Base-by-base conservation (phyloP, 2,113 vertebrate species). In the Calyptomena viridis region DNA sequence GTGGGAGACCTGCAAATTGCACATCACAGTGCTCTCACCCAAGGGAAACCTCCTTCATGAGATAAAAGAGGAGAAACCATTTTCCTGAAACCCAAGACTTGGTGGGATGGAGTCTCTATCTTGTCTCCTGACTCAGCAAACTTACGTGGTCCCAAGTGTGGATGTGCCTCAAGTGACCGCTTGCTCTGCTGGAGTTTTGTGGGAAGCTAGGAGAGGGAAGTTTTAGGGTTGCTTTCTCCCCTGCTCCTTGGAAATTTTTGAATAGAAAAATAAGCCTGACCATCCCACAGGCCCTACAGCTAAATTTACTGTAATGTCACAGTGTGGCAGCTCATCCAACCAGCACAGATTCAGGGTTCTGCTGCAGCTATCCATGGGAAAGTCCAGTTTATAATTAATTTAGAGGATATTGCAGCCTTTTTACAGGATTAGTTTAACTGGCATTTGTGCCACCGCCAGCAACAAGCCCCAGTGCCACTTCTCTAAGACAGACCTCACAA, bases 361-460 rank as follows among this genome's bases (percentile, higher is more conserved):
- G 72, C 72, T 74, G 56, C 5, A 1, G 81, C 44, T 42, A 10
- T 55, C 73, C 81, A 21, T 84, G 47, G 28, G 13, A 50, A 91
- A 95, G 56, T 16, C 46, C 1, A 5, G 47, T 71, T 91, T 81
- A 87, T 58, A 86, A 80, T 56, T 69, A 84, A 69, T 84, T 95
- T 77, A 78, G 69, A 89, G 81, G 90, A 75, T 91, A 63, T 87
- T 82, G 39, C 23, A 75, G 52, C 18, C 50, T 72, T 95, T 91
- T 63, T 84, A 82, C 31, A 52, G 74, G 60, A 84, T 93, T 91
- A 55, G 16, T 77, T 74, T 44, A 80, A 66, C 63, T 46, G 73
- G 55, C 69, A 59, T 19, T 39, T 78, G 59, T 42, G 59, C 60
- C 60, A 58, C 73, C 67, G 60, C 40, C 13, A 84, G 55, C 2